Evolutionary conservation across 1,140 invertebrate species (phyloP).

Genomic region (Trachymyrmex septentrionalis): DNA sequence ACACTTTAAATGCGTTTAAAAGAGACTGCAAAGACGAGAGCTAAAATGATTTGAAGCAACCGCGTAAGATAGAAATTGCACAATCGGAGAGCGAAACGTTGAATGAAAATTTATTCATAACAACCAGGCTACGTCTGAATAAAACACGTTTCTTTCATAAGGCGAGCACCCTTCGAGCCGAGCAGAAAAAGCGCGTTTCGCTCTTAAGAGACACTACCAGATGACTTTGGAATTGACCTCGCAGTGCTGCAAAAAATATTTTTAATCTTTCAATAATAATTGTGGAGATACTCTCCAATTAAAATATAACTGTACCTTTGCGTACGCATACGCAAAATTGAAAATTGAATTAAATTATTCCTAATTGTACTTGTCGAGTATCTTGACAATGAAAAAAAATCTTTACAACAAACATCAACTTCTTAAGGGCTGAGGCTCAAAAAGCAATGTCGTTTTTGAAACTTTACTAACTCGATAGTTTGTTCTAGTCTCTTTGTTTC

Average conservation of each 20-base stretch:
- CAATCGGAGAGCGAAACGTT: slow-evolving; percentile 49
- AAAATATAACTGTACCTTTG: background rate
- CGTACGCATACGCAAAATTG: background rate
- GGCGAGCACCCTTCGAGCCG: slow-evolving; percentile 10
- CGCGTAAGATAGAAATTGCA: slow-evolving; percentile 67
- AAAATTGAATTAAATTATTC: background rate
- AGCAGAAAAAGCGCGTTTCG: background rate
- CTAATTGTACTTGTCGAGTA: too few species aligned
- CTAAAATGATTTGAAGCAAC: slow-evolving; percentile 20
- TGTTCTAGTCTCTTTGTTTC: background rate
- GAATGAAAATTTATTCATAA: slow-evolving; percentile 72
- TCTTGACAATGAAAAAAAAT: slow-evolving; percentile 13
- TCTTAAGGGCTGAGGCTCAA: background rate
- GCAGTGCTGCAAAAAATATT: background rate
- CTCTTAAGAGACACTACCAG: background rate
- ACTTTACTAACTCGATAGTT: background rate
- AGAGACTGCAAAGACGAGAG: slow-evolving; percentile 11
- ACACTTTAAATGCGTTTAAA: background rate
- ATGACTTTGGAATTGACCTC: slow-evolving; percentile 21
- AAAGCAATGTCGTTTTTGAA: background rate
- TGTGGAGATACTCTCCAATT: background rate
- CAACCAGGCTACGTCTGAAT: slow-evolving; percentile 54
- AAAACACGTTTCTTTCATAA: slow-evolving; percentile 74
- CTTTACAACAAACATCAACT: background rate
- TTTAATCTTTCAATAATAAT: background rate